Base-by-base conservation (phyloP, 2,888 invertebrate genomes). In the Tachina fera region DNA sequence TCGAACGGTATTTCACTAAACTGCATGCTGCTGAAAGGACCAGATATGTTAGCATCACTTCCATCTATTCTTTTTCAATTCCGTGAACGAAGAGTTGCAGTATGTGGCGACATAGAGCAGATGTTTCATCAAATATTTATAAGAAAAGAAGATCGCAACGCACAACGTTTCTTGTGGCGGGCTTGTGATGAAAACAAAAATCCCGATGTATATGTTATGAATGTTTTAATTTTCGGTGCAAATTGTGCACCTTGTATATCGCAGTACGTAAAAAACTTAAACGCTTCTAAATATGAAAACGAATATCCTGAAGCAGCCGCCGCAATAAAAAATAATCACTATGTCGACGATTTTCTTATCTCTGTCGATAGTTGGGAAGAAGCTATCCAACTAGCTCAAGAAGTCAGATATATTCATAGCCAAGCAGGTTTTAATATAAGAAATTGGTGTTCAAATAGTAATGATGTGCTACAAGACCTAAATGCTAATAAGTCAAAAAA, bases 71-170 rank as follows among this genome's bases (percentile, higher is more conserved):
- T 87, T 3, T 86, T 82, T 43, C 83, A 72, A 60, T 87, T 88
- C 56, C 86, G 86, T 60, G 49, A 53, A 83, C 72, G 11, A 47
- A 72, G 61, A 16, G 22, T 85, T 3, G 86, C 76, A 2, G 63
- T 87, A 45, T 83, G 85, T 68, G 87, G 71, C 14, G 82, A 88
- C 58, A 87, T 88, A 16, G 83, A 75, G 53, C 83, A 87, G 51
- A 87, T 88, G 83, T 87, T 86, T 8, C 43, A 45, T 10, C 19
- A 63, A 41, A 65, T 65, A 22, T 65, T 19, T 9, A 22, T 65
- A 14, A 9, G 65, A 6, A 14, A 65, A 65, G 65, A 65, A 47
- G 65, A 65, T 14, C 22, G 45, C 6, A 10, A 58, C 14, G 31
- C 14, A 11, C 58, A 58, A 31, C 58, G 31, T 31, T 58, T 58